Conservation (phyloP, 2,797 vertebrate genomes). For the Enteromius unitaeniatus region DNA sequence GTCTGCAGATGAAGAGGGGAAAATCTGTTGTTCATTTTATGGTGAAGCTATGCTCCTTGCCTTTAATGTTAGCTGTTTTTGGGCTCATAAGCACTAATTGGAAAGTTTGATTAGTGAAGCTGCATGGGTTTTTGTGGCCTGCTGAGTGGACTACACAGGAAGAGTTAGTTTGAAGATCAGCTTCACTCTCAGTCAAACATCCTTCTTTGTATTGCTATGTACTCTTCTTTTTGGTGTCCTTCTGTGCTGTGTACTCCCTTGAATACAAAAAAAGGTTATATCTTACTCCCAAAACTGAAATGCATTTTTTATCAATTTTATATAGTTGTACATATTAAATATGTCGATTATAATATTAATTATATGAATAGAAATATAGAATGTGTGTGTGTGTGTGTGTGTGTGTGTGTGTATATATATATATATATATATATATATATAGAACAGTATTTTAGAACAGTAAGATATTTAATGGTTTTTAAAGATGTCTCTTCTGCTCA, state of each 20-base stretch:
- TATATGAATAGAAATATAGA: too few relatives aligned
- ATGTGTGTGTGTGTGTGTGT: too few relatives aligned
- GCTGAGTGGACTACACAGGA: constrained; percentile 52
- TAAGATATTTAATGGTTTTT: too few relatives aligned
- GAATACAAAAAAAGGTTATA: not conserved
- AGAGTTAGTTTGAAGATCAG: constrained; percentile 48
- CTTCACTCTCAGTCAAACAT: constrained; percentile 62
- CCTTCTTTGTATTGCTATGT: constrained; percentile 26
- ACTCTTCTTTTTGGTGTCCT: constrained; percentile 57
- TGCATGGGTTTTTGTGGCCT: constrained; percentile 55
- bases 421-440: too few relatives aligned
- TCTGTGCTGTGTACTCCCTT: not conserved
- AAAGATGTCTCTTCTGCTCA: too few relatives aligned
- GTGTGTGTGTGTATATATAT: too few relatives aligned
- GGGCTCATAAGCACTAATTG: constrained; percentile 64
- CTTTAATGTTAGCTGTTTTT: constrained; percentile 58
- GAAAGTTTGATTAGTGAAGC: constrained; percentile 65
- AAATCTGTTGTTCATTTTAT: constrained; percentile 41
- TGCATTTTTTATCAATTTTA: too few relatives aligned
- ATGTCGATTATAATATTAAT: too few relatives aligned
- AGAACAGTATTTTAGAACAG: too few relatives aligned
- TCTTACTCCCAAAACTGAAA: not conserved
- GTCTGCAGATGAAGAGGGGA: constrained; percentile 35
- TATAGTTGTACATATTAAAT: too few relatives aligned
- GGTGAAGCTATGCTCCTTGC: constrained; percentile 37